A percentile compares a stretch with the other conserved stretches of the same genome.
phyloP scores from a whole-genome alignment of 2,888 invertebrate species.

The Agonopterix arenella region DNA sequence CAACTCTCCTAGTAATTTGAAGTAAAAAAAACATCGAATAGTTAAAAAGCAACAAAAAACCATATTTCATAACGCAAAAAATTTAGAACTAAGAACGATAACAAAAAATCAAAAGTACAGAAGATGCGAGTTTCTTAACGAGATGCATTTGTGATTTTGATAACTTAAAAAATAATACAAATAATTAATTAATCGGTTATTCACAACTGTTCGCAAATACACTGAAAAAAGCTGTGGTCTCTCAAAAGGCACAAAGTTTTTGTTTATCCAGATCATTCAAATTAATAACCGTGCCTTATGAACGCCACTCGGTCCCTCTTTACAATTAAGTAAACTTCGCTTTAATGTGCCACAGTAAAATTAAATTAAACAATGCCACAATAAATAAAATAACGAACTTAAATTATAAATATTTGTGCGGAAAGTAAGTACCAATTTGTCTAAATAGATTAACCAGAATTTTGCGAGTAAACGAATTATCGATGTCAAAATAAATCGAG shows the following conservation, averaged over 20 bases:
- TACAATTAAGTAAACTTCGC: conserved; percentile 62
- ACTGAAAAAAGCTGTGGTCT: not conserved
- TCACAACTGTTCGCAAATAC: not conserved
- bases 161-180: conserved; percentile 1
- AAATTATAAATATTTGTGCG: conserved; percentile 11
- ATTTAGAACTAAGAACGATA: conserved; percentile 56
- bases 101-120: conserved; percentile 53
- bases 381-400: conserved; percentile 49
- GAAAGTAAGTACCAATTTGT: conserved; percentile 38
- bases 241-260: conserved; percentile 14
- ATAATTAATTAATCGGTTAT: not conserved
- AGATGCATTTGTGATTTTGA: conserved; percentile 31
- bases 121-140: conserved; percentile 49
- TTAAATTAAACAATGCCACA: conserved; percentile 45
- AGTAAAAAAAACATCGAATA: conserved; percentile 14
- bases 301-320: conserved; percentile 2
- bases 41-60: conserved; percentile 52
- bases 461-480: not conserved
- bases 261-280: conserved; percentile 23
- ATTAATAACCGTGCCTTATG: conserved; percentile 4
- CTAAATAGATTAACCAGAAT: conserved; percentile 2
- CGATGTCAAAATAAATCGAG: conserved; percentile 5
- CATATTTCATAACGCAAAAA: conserved; percentile 29
- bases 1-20: not conserved
- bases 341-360: conserved; percentile 31